Evolutionary conservation across 2,797 vertebrate species (phyloP).

Genomic region (Hydrolagus colliei): DNA sequence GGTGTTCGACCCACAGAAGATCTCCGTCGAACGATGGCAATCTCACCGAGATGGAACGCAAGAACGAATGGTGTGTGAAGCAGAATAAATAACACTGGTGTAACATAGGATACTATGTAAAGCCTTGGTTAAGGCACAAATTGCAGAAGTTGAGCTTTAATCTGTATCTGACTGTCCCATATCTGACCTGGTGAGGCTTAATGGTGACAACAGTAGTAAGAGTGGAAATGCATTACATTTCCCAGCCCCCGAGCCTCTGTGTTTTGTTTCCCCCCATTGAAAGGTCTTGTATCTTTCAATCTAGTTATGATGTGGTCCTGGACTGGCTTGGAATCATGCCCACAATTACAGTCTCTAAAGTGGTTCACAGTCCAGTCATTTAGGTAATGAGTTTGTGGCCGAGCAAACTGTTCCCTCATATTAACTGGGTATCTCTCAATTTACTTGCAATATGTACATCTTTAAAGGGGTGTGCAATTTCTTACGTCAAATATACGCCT

Average conservation of each 20-base stretch:
- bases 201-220: neutral
- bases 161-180: neutral
- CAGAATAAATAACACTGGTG: neutral
- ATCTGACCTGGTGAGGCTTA: neutral
- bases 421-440: no score
- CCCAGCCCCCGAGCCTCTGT: neutral
- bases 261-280: neutral
- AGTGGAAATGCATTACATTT: neutral
- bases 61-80: neutral
- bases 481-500: neutral
- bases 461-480: neutral
- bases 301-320: neutral
- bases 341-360: no score
- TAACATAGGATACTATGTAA: neutral
- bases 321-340: neutral
- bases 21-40: no score
- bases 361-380: no score
- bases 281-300: neutral
- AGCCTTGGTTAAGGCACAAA: neutral
- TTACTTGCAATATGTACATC: neutral
- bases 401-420: no score
- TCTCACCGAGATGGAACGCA: neutral
- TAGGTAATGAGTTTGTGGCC: no score
- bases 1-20: no score
- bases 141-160: neutral